Conservation (phyloP, 2,888 invertebrate genomes). For the Campoletis raptor region DNA sequence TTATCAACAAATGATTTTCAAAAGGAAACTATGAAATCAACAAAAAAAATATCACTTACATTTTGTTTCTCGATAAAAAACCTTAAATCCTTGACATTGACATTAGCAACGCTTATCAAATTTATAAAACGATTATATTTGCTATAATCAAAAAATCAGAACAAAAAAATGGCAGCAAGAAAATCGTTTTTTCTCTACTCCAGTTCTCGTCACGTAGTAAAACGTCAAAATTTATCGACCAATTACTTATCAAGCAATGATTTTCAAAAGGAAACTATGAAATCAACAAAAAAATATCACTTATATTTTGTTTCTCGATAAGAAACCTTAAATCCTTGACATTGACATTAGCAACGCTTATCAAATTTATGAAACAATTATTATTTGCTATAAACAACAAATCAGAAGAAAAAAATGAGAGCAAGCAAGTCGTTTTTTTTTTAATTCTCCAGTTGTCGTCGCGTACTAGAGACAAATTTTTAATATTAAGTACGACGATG, state of each 20-base stretch:
- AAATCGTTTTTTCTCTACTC: no score
- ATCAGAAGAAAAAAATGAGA: background rate
- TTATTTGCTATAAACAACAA: background rate
- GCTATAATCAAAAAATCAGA: no score
- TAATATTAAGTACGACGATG: conserved; percentile 10
- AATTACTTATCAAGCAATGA: background rate
- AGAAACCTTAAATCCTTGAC: background rate
- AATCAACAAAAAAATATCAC: background rate
- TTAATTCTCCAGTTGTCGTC: background rate
- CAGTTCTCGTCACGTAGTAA: no score
- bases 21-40: background rate
- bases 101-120: background rate
- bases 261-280: background rate
- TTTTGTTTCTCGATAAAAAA: background rate
- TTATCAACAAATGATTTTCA: background rate
- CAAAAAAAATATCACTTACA: background rate
- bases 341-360: background rate
- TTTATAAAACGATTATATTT: background rate
- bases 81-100: background rate
- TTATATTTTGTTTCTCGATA: background rate
- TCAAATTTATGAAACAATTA: background rate
- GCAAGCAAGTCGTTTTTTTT: background rate
- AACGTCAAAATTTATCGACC: conserved; percentile 2
- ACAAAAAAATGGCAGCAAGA: no score
- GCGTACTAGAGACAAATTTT: background rate